Percentiles rank a stretch among this genome's conserved stretches.
Evolutionary conservation across 2,888 invertebrate genomes (phyloP).

Genomic region (Tetranychus truncatus): DNA sequence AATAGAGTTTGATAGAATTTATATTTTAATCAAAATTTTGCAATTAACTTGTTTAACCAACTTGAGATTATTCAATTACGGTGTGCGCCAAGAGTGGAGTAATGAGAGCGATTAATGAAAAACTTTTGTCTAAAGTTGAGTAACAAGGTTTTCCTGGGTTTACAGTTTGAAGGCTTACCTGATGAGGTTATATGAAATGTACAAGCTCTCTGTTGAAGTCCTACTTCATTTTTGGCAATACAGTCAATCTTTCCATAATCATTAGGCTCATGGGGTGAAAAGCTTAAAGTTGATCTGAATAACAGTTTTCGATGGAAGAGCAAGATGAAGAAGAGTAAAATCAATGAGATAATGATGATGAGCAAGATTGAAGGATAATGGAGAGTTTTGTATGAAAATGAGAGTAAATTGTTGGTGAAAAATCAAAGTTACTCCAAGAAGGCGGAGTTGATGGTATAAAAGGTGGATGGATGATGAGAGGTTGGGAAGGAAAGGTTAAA

Average conservation of each 20-base stretch:
- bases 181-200: constrained; percentile 21
- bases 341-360: background rate
- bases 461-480: background rate
- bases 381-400: background rate
- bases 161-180: constrained; percentile 6
- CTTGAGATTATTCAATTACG: background rate
- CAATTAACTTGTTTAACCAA: too few species aligned
- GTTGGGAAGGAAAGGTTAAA: constrained; percentile 1
- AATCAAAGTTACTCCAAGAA: background rate
- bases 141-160: too few species aligned
- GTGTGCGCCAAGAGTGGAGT: background rate
- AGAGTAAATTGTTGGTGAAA: background rate
- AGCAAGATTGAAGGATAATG: background rate
- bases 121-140: background rate
- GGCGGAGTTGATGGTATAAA: background rate
- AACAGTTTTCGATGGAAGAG: background rate
- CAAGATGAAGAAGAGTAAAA: background rate
- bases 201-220: constrained; percentile 20
- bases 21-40: too few species aligned
- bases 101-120: background rate
- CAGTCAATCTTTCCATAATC: constrained; percentile 22
- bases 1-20: too few species aligned
- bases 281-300: constrained; percentile 17
- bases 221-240: constrained; percentile 22
- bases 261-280: constrained; percentile 18